Evolutionary conservation across 2,888 invertebrate species (phyloP).

Genomic region (Meliscaeva auricollis): DNA sequence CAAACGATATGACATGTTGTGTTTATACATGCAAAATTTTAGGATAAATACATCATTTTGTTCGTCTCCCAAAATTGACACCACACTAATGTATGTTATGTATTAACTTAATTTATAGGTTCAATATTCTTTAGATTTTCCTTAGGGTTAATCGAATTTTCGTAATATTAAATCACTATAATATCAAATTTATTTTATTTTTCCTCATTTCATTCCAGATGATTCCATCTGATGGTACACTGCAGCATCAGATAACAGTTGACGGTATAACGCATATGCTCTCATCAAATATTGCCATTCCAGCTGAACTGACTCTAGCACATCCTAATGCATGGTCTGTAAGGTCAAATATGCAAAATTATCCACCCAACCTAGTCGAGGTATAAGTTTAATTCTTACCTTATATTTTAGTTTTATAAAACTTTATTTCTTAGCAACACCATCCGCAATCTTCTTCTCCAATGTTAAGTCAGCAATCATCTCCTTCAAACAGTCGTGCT

Average conservation of each 20-base stretch:
- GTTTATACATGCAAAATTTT: no score
- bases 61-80: no score
- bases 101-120: no score
- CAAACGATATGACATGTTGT: no score
- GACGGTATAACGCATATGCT: conserved; percentile 83
- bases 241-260: conserved; percentile 80
- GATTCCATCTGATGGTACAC: conserved; percentile 80
- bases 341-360: conserved; percentile 78
- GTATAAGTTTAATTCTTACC: conserved; percentile 54
- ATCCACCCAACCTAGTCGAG: conserved; percentile 78
- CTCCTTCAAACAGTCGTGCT: conserved; percentile 91
- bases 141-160: no score
- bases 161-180: no score
- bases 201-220: conserved; percentile 77
- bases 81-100: no score
- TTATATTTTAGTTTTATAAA: not conserved
- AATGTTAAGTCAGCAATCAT: conserved; percentile 89
- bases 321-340: conserved; percentile 81
- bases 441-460: conserved; percentile 88
- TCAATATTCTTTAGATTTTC: no score
- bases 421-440: conserved; percentile 78
- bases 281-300: conserved; percentile 83
- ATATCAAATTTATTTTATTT: not conserved
- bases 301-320: conserved; percentile 81
- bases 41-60: no score